Base-by-base conservation (phyloP, 1,140 invertebrate species). In the Lordiphosa mommai region DNA sequence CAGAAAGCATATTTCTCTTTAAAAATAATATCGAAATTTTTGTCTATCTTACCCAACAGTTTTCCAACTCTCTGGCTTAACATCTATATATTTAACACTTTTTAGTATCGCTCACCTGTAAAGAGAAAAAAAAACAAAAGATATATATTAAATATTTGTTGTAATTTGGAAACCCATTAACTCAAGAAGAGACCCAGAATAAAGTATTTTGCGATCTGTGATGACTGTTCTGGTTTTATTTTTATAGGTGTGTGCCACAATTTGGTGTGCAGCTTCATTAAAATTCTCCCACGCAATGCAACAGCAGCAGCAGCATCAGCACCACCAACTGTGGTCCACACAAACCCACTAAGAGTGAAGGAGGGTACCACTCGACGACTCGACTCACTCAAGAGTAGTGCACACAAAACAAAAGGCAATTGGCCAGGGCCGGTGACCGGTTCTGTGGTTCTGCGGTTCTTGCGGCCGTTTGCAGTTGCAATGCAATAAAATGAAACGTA, bases 401-500 rank as follows among this genome's bases (percentile, higher is more conserved):
- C 36, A 23, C 32, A 38, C 3, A 20, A 29, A 44, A 41, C 58
- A 50, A 51, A 76, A 71, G 77, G 77, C 63, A 72, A 77, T 84
- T 82, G 72, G 68, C 65, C 52, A 61, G 55, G 64, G 66, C 46
- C 56, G 47, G 67, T 77, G 69, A 66, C 72, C 72, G 72, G 71
- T 63, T 74, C 58, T 50, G 37, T 36, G 17, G 13, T 36, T 44
- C 41, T 29, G 36, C 13, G 20, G 51, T 69, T 65, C 52, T 63
- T 77, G 57, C 37, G 30, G 38, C 44, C 60, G 23, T 52, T 44
- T 40, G 20, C 29, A 30, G 76, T 84, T 84, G 77, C 77, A 84
- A 84, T 84, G 77, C 77, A 84, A 84, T 84, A 84, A 84, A 84
- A 84, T 77, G 56, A 77, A 84, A 77, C 77, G 77, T 84, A 84